Percentiles rank a stretch among this genome's conserved stretches.
Evolutionary conservation across 2,888 invertebrate species (phyloP).

Genomic region (Scaptomyza reducta): DNA sequence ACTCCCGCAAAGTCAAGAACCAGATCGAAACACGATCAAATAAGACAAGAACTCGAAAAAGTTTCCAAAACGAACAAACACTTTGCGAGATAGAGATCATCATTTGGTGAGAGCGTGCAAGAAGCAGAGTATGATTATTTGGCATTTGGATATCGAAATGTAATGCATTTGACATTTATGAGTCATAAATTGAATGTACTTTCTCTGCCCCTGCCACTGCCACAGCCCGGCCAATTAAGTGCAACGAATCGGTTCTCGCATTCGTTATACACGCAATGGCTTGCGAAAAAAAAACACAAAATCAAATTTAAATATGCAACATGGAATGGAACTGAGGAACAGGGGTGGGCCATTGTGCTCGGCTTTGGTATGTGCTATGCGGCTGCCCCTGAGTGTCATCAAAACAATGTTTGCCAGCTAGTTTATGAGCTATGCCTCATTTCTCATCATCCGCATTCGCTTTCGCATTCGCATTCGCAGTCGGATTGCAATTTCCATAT

Average conservation of each 20-base stretch:
- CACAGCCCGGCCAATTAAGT: slow-evolving; percentile 66
- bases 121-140: slow-evolving; percentile 5
- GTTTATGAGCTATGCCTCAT: slow-evolving; percentile 74
- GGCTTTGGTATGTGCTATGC: not conserved
- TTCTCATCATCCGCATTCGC: slow-evolving; percentile 37
- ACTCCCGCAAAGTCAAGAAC: no score
- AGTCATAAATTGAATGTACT: slow-evolving; percentile 67
- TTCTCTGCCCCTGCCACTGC: slow-evolving; percentile 45
- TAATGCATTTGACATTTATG: slow-evolving; percentile 68
- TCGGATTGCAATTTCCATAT: slow-evolving; percentile 41
- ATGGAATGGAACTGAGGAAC: slow-evolving; percentile 5
- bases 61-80: slow-evolving; percentile 5
- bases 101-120: slow-evolving; percentile 13
- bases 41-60: no score
- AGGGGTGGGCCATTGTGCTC: slow-evolving; percentile 48
- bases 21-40: no score
- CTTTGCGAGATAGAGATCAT: slow-evolving; percentile 58
- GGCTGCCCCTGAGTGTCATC: slow-evolving; percentile 76
- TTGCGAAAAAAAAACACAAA: slow-evolving; percentile 49
- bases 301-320: slow-evolving; percentile 59
- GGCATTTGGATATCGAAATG: slow-evolving; percentile 19
- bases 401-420: slow-evolving; percentile 75
- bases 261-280: slow-evolving; percentile 61
- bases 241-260: slow-evolving; percentile 60
- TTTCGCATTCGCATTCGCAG: no score